Evolutionary conservation across 2,888 invertebrate species (phyloP).

Genomic region (Lasioglossum calceatum): DNA sequence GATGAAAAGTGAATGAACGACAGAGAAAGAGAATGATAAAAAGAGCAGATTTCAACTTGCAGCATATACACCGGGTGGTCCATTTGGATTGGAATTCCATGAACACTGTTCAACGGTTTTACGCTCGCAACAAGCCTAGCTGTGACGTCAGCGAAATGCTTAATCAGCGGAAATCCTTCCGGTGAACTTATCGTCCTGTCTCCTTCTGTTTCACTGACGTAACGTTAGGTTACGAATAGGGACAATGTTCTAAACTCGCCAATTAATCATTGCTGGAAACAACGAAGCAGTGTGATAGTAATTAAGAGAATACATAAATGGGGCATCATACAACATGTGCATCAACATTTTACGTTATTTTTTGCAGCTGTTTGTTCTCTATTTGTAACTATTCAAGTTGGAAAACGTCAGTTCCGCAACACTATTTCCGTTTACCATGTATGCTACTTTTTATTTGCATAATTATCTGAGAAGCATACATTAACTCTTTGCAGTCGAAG

Average conservation of each 20-base stretch:
- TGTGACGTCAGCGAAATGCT: background rate
- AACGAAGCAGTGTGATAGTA: background rate
- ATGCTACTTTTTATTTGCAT: constrained; percentile 28
- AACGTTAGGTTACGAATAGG: background rate
- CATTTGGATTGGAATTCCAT: background rate
- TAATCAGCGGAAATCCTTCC: constrained; percentile 8
- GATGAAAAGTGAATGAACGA: constrained; percentile 18
- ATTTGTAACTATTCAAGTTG: background rate
- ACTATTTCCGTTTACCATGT: background rate
- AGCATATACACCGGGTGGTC: constrained; percentile 6
- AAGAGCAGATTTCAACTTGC: constrained; percentile 23
- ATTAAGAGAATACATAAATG: background rate
- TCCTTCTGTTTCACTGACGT: background rate
- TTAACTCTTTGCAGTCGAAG: too few species aligned
- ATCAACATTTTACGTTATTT: background rate
- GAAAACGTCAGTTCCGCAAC: background rate
- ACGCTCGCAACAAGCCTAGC: background rate
- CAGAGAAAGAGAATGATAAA: background rate
- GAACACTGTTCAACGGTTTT: background rate
- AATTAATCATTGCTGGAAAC: background rate
- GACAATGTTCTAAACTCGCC: background rate
- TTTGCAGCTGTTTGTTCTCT: background rate
- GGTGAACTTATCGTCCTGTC: background rate
- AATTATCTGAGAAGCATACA: constrained; percentile 25
- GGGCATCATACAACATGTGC: too few species aligned